phyloP scores from a whole-genome alignment of 2,888 invertebrate genomes.

The Microchrysa polita region DNA sequence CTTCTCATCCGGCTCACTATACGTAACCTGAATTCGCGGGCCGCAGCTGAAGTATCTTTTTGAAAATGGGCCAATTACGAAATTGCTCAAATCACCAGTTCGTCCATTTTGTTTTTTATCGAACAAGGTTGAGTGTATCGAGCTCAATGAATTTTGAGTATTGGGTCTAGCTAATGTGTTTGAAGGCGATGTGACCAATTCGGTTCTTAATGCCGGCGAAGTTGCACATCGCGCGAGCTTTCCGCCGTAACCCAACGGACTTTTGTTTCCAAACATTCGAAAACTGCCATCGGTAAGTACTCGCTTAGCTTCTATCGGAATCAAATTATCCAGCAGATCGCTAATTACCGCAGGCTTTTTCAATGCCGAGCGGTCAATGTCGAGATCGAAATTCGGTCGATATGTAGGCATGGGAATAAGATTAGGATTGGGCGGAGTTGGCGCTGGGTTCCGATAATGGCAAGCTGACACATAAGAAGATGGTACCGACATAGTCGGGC shows the following conservation, averaged over 20 bases:
- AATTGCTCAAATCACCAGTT: constrained; percentile 9
- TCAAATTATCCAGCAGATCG: constrained; percentile 11
- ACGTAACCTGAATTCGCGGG: constrained; percentile 49
- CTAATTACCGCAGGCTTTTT: constrained; percentile 19
- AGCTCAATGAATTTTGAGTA: constrained; percentile 16
- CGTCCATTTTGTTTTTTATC: constrained; percentile 9
- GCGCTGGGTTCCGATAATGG: neutral
- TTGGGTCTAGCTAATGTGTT: neutral
- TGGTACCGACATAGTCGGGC: constrained; percentile 8
- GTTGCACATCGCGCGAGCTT: constrained; percentile 15
- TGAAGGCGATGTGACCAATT: neutral
- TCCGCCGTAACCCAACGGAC: neutral
- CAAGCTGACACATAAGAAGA: neutral
- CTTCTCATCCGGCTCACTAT: neutral
- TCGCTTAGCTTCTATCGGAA: constrained; percentile 16
- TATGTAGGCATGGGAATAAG: constrained; percentile 29
- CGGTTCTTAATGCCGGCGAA: constrained; percentile 1
- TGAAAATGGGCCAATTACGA: neutral
- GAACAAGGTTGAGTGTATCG: neutral
- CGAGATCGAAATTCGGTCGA: constrained; percentile 20
- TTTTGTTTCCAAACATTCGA: constrained; percentile 18
- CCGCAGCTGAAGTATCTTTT: constrained; percentile 59
- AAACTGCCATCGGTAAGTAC: constrained; percentile 17
- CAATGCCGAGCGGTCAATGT: neutral
- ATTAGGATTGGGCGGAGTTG: neutral